Percentiles rank a stretch among this genome's conserved stretches.
These are phyloP conservation scores for Glareola pratincola DNA, from an alignment of 2,113 vertebrate genomes.

Conservation along the genomic window DNA sequence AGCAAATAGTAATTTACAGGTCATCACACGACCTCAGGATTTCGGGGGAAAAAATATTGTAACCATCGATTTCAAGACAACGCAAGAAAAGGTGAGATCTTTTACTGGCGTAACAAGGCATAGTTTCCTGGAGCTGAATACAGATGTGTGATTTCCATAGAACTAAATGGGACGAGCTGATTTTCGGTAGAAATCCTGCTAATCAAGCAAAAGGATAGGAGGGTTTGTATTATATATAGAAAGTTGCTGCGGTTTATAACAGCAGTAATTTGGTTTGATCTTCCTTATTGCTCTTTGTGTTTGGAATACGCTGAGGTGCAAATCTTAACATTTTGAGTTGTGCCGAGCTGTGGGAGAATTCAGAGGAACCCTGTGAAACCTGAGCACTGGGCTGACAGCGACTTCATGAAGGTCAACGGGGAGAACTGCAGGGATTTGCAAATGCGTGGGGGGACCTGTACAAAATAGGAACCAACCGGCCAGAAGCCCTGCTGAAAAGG, in stretches of 20 bases:
- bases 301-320: background rate
- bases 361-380: background rate
- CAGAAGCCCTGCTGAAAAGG: background rate
- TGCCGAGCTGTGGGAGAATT: background rate
- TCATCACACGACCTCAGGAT: background rate
- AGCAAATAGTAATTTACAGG: background rate
- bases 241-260: background rate
- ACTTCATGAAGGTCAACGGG: background rate
- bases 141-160: fast-evolving
- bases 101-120: background rate
- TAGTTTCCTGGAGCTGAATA: background rate
- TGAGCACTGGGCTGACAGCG: background rate
- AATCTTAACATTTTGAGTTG: background rate
- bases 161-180: background rate
- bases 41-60: background rate
- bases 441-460: background rate
- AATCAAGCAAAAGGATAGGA: background rate
- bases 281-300: background rate
- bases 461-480: background rate
- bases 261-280: background rate
- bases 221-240: background rate
- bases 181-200: background rate
- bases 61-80: background rate
- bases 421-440: background rate
- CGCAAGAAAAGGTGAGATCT: background rate